Conservation (phyloP, 1,140 invertebrate genomes). For the Sycophaga agraensis region DNA sequence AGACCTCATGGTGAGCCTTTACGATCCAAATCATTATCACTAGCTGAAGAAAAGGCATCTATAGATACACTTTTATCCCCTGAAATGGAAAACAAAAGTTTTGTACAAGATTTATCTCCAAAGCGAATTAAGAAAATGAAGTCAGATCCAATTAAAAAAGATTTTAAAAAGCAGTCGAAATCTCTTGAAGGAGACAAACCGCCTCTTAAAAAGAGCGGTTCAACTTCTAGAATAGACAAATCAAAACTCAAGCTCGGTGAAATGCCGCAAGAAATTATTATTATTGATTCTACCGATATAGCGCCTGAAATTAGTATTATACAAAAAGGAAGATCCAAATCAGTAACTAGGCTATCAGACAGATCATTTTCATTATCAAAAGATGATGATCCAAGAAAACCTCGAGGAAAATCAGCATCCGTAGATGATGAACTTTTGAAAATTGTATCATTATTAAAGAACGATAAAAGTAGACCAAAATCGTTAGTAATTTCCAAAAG, state of each 20-base stretch:
- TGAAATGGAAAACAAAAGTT: slow-evolving; percentile 53
- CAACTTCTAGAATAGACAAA: slow-evolving; percentile 51
- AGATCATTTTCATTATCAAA: slow-evolving; percentile 43
- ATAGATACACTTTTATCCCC: slow-evolving; percentile 55
- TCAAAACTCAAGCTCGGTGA: slow-evolving; percentile 54
- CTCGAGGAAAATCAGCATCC: slow-evolving; percentile 50
- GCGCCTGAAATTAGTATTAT: slow-evolving; percentile 53
- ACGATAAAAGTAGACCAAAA: slow-evolving; percentile 50
- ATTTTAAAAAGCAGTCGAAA: slow-evolving; percentile 56
- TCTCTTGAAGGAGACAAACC: slow-evolving; percentile 56
- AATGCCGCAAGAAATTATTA: slow-evolving; percentile 57
- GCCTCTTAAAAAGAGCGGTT: slow-evolving; percentile 45
- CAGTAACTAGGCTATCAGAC: slow-evolving; percentile 47
- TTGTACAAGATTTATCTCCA: slow-evolving; percentile 51
- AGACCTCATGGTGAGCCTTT: slow-evolving; percentile 52
- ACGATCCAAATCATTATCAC: slow-evolving; percentile 51
- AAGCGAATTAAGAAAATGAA: slow-evolving; percentile 47
- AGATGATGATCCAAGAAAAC: slow-evolving; percentile 44
- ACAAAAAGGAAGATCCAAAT: slow-evolving; percentile 55
- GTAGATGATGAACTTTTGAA: slow-evolving; percentile 55
- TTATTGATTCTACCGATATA: slow-evolving; percentile 54
- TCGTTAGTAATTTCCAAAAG: slow-evolving; percentile 54
- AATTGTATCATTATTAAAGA: slow-evolving; percentile 31
- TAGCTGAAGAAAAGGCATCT: slow-evolving; percentile 56
- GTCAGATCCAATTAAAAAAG: slow-evolving; percentile 47